These are phyloP conservation scores for Patella pellucida DNA, from an alignment of 2,888 invertebrate species.

Conservation along the genomic window DNA sequence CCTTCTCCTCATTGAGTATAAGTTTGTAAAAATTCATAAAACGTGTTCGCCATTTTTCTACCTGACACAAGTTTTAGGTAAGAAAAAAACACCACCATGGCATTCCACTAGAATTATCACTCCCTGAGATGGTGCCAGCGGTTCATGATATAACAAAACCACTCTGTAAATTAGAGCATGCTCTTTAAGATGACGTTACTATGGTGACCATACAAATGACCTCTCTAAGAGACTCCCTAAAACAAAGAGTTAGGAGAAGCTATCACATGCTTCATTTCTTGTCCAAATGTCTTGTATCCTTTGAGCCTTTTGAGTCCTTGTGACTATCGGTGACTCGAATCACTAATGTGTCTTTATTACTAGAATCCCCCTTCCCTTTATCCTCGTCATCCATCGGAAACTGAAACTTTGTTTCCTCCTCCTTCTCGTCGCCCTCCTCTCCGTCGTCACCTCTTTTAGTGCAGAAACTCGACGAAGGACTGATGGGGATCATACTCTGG, in stretches of 20 bases:
- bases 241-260: not conserved
- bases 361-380: constrained; percentile 25
- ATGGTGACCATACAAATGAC: too few relatives aligned
- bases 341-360: not conserved
- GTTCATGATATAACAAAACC: too few relatives aligned
- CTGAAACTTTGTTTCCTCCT: constrained; percentile 52
- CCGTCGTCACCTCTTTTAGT: constrained; percentile 17
- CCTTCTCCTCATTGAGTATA: too few relatives aligned
- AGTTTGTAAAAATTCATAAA: too few relatives aligned
- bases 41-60: too few relatives aligned
- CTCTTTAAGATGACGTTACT: too few relatives aligned
- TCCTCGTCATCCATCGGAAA: constrained; percentile 59
- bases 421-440: constrained; percentile 33
- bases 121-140: too few relatives aligned
- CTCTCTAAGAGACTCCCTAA: too few relatives aligned
- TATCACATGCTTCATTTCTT: constrained; percentile 18
- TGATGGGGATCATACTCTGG: constrained; percentile 91
- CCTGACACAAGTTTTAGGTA: too few relatives aligned
- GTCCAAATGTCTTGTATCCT: constrained; percentile 19
- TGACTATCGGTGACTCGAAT: not conserved
- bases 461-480: constrained; percentile 76
- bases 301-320: constrained; percentile 9
- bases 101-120: too few relatives aligned
- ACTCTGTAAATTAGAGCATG: too few relatives aligned
- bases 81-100: too few relatives aligned